Evolutionary conservation across 2,888 invertebrate genomes (phyloP), one percentile per base, ranked within the genome.

Genomic region (Chymomyza caudatula): DNA sequence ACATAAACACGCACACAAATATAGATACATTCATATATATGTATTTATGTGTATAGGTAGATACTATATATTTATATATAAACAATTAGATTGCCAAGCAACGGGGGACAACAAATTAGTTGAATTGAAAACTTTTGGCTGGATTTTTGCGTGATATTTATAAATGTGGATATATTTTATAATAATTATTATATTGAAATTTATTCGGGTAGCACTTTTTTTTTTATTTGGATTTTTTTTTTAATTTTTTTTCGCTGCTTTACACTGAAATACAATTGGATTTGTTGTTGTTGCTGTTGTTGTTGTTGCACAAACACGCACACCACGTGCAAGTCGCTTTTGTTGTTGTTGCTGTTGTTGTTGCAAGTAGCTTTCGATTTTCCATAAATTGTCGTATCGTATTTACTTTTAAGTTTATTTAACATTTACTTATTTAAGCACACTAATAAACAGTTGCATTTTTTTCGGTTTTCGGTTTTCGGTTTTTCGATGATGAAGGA

Each of bases 301-400:
- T 52, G 82, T 82, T 79, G 85, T 82, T 77, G 19, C 29, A 37
- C 29, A 37, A 8, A 37, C 11, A 37, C 29, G 29, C 29, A 37
- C 29, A 25, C 4, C 25, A 25, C 4, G 29, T 11, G 29, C 29
- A 37, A 3, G 29, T 37, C 11, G 29, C 29, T 37, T 8, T 37
- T 37, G 29, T 11, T 25, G 29, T 29, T 37, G 29, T 37, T 37
- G 29, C 5, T 25, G 29, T 29, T 37, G 29, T 37, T 37, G 29
- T 37, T 37, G 29, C 29, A 37, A n/a, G n/a, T n/a, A n/a, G n/a
- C 29, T 37, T 37, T 51, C 15, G n/a, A 8, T 17, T 44, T 47
- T 56, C 4, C 11, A 3, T 42, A 47, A 3, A 20, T 20, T 49
- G 49, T 55, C n/a, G 49, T 60, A 64, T 63, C 42, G n/a, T 58